A percentile compares a stretch with the other conserved stretches of the same genome.
Conservation (phyloP, 2,797 vertebrate genomes). For the Cottoperca gobio region DNA sequence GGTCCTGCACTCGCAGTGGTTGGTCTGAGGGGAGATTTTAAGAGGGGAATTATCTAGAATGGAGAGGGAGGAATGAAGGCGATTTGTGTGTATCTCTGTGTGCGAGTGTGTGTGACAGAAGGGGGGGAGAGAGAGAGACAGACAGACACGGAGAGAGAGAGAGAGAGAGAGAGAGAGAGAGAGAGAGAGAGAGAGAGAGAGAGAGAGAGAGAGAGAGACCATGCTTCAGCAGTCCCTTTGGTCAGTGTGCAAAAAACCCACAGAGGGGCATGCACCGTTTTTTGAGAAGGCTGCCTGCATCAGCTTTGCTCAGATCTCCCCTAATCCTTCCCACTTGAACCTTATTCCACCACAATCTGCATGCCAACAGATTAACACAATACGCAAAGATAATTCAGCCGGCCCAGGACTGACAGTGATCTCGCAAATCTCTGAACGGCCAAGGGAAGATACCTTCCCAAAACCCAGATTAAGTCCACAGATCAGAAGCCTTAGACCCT, state of each 20-base stretch:
- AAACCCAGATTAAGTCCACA: conserved; percentile 84
- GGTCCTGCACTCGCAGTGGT: conserved; percentile 76
- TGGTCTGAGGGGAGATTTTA: conserved; percentile 79
- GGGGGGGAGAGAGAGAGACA: conserved; percentile 27
- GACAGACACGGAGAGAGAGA: conserved; percentile 14
- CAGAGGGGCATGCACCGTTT: conserved; percentile 60
- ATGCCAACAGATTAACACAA: conserved; percentile 86
- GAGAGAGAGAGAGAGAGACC: conserved; percentile 15
- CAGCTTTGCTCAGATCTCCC: conserved; percentile 84
- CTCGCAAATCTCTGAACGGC: conserved; percentile 82
- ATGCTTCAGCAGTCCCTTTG: conserved; percentile 61
- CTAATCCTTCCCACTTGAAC: conserved; percentile 86
- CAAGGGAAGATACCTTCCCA: conserved; percentile 82
- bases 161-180: conserved; percentile 19
- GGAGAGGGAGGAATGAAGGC: conserved; percentile 75
- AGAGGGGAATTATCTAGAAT: conserved; percentile 81
- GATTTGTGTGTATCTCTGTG: conserved; percentile 73
- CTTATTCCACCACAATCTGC: conserved; percentile 80
- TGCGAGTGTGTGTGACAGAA: conserved; percentile 37
- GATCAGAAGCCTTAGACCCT: conserved; percentile 83
- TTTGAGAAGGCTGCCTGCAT: conserved; percentile 80
- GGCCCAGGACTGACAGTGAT: conserved; percentile 78
- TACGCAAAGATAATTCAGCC: conserved; percentile 83
- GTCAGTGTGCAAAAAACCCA: conserved; percentile 61
- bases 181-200: conserved; percentile 20